Base-by-base conservation (phyloP, 1,140 invertebrate species). In the Latrodectus geometricus region DNA sequence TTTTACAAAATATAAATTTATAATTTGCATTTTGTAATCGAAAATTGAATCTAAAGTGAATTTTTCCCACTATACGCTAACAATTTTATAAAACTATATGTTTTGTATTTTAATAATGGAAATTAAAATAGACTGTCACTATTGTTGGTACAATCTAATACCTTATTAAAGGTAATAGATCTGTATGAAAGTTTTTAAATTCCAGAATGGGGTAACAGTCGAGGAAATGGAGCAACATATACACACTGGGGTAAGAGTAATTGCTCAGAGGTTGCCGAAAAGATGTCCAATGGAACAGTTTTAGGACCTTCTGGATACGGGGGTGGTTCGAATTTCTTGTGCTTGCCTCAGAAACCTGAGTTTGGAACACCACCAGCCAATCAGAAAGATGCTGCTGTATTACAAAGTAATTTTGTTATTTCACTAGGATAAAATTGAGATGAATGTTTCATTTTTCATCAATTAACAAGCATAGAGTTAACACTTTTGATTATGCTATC, bases 201-300 rank as follows among this genome's bases (percentile, higher is more conserved):
- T 69, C 8, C 21, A 76, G 82, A n/a, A 17, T 86, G 85, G 85
- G 65, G 48, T 0, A n/a, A n/a, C 8, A 66, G 66, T 9, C 56
- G 68, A 17, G 85, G 85, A 0, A 86, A 65, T 74, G 85, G 85
- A 21, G 85, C 56, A 21, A 74, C 69, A 7, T 86, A 86, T 69
- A 49, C 65, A 12, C 75, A 86, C n/a, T 86, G 85, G 85, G 85
- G 85, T 48, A 73, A 65, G 23, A 61, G 14, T 4, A 80, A 79
- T 14, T 86, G 85, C 35, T 20, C 76, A 17, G 52, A 54, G 17
- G 48, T 23, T 54, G 21, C 85, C 4, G 85, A 86, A 77, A 79
- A 3, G 3, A 73, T 86, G 73, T 77, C 49, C 54, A 52, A 61
- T 9, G 85, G 85, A 0, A 14, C 15, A 5, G 54, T 35, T 0